Base-by-base conservation (phyloP, 1,140 invertebrate species). In the Diachasmimorpha longicaudata region DNA sequence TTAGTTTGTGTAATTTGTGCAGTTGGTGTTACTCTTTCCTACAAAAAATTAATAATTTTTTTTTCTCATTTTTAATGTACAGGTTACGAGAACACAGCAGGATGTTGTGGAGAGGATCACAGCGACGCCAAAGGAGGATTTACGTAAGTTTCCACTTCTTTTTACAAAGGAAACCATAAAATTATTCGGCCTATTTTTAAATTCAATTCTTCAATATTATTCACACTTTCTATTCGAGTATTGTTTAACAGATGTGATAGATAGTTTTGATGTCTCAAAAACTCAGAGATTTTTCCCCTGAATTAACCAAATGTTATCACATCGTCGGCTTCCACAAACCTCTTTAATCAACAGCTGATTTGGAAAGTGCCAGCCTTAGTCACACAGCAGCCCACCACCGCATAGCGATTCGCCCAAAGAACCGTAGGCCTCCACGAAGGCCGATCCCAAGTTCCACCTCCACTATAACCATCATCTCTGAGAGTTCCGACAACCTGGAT, bases 351-450 rank as follows among this genome's bases (percentile, higher is more conserved):
- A 31, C 31, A 89, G 87, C 87, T 46, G 78, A 88, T 63, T 70
- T 89, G 72, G 83, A 86, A 75, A 84, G 80, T 48, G 84, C 79
- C 19, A 84, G 80, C 39, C 69, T 89, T 44, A 88, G 78, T 63
- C 88, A 89, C 69, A 87, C 84, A 4, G 88, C 88, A 11, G 88
- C 88, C 0, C 84, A 83, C 31, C 87, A 89, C n/a, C 84, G 88
- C 8, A 89, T 89, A 67, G 84, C 85, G 0, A 86, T 88, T 0
- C 81, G 88, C 0, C 88, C 88, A 1, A 89, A 88, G 63, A 89
- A 89, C 58, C 82, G 88, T 1, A 80, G 88, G 31, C 87, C 87
- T 5, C 88, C 88, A 1, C 83, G 82, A 44, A 82, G 87, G 0
- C 77, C 83, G 0, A 66, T 81, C 13, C 75, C 70, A 25, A 83